Percentiles rank a stretch among this genome's conserved stretches.
These are phyloP conservation scores for Xanthorhoe spadicearia DNA, from an alignment of 2,888 invertebrate species.

Conservation along the genomic window DNA sequence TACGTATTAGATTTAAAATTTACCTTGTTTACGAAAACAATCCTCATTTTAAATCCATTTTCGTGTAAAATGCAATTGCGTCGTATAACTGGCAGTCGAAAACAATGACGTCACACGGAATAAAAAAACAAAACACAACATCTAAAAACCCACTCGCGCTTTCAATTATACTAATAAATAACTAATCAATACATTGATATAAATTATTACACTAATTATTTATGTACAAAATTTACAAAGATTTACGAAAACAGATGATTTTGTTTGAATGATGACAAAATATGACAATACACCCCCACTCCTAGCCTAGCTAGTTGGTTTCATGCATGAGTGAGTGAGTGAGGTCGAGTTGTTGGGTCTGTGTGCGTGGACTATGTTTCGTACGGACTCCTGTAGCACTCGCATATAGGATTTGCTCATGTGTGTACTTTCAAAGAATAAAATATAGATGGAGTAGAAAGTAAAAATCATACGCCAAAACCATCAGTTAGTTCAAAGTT, in stretches of 20 bases:
- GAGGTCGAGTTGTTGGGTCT: slow-evolving; percentile 12
- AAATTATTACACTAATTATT: slow-evolving; percentile 68
- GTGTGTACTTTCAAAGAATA: too few species aligned
- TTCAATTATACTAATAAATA: slow-evolving; percentile 52
- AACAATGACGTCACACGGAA: slow-evolving; percentile 85
- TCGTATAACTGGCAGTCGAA: slow-evolving; percentile 84
- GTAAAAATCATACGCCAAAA: too few species aligned
- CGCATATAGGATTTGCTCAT: too few species aligned
- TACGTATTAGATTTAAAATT: slow-evolving; percentile 55
- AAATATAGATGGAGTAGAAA: too few species aligned
- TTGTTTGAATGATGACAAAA: slow-evolving; percentile 57
- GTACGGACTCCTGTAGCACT: too few species aligned
- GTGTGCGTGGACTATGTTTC: slow-evolving; percentile 13
- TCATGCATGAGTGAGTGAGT: slow-evolving; percentile 37
- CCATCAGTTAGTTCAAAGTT: too few species aligned
- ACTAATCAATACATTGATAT: slow-evolving; percentile 56
- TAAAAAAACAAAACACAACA: slow-evolving; percentile 68
- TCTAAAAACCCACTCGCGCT: slow-evolving; percentile 64
- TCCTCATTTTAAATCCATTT: slow-evolving; percentile 83
- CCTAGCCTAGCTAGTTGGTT: slow-evolving; percentile 52
- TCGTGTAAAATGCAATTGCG: slow-evolving; percentile 85
- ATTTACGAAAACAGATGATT: slow-evolving; percentile 80
- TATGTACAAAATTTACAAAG: slow-evolving; percentile 78
- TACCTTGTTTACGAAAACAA: slow-evolving; percentile 72
- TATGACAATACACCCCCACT: slow-evolving; percentile 48